Percentiles rank a stretch among this genome's conserved stretches.
Conservation (phyloP, 2,888 invertebrate genomes). For the Rotaria magnacalcarata region DNA sequence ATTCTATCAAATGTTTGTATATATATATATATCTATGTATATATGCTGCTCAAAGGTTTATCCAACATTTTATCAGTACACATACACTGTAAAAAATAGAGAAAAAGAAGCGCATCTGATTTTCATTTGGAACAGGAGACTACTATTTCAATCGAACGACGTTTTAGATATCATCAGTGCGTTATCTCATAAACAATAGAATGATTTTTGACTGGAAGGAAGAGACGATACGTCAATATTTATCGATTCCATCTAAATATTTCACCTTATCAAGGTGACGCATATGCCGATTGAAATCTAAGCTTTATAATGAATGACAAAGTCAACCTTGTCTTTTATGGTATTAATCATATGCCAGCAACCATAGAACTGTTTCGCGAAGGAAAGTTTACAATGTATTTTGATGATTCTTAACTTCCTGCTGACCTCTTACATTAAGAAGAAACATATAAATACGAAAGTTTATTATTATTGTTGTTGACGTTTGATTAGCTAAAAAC, state of each 20-base stretch:
- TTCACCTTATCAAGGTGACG: neutral
- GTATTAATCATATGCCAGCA: neutral
- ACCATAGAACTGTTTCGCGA: too few relatives aligned
- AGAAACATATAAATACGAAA: neutral
- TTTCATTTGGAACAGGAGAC: neutral
- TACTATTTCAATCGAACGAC: neutral
- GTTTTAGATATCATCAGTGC: neutral
- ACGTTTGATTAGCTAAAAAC: neutral
- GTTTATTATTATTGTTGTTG: neutral
- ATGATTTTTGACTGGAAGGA: neutral
- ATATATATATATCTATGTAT: neutral
- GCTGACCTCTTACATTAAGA: neutral
- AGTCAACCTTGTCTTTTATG: neutral
- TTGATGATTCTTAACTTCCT: neutral
- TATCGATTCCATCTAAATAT: neutral
- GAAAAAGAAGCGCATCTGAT: neutral
- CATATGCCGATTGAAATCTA: constrained; percentile 1
- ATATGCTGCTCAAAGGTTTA: neutral
- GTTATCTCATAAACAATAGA: neutral
- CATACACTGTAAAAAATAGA: neutral
- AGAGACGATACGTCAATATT: neutral
- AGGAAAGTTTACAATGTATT: neutral
- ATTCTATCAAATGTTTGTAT: neutral
- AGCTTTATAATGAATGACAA: neutral
- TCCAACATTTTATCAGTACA: neutral